Percentiles rank a stretch among this genome's conserved stretches.
Evolutionary conservation across 1,140 invertebrate genomes (phyloP).

Genomic region (Pogonus chalceus): DNA sequence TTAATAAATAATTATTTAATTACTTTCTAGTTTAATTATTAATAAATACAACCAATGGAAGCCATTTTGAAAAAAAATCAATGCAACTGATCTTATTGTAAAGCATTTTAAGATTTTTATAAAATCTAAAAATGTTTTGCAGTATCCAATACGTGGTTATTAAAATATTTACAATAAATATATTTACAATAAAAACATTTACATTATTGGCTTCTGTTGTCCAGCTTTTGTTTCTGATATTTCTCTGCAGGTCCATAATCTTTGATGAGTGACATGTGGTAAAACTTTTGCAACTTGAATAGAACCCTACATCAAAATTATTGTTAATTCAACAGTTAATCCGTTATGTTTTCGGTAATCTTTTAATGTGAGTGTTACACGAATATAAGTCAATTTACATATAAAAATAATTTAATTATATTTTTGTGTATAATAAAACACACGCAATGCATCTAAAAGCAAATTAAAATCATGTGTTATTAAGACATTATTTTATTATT

Average conservation of each 20-base stretch:
- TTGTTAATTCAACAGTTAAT: neutral
- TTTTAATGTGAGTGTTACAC: too few species aligned
- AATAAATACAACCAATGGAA: neutral
- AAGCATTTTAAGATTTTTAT: neutral
- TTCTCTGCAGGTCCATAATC: conserved; percentile 29
- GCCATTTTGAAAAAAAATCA: neutral
- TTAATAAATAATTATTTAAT: too few species aligned
- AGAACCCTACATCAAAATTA: conserved; percentile 28
- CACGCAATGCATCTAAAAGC: neutral
- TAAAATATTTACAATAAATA: neutral
- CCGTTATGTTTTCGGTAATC: too few species aligned
- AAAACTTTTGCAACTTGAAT: conserved; percentile 35
- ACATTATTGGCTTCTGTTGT: neutral
- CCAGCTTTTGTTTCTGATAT: conserved; percentile 19
- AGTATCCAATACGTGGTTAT: neutral
- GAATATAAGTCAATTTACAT: too few species aligned
- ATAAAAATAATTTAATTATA: neutral
- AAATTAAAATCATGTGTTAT: too few species aligned
- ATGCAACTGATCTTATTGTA: neutral
- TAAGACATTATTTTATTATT: too few species aligned
- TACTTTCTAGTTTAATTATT: neutral
- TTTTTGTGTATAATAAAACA: neutral
- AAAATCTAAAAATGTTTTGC: neutral
- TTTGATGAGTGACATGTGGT: conserved; percentile 26
- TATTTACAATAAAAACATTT: neutral